A percentile compares a stretch with the other conserved stretches of the same genome.
These are phyloP conservation scores for Heterotis niloticus DNA, from an alignment of 2,113 vertebrate species.

Conservation along the genomic window DNA sequence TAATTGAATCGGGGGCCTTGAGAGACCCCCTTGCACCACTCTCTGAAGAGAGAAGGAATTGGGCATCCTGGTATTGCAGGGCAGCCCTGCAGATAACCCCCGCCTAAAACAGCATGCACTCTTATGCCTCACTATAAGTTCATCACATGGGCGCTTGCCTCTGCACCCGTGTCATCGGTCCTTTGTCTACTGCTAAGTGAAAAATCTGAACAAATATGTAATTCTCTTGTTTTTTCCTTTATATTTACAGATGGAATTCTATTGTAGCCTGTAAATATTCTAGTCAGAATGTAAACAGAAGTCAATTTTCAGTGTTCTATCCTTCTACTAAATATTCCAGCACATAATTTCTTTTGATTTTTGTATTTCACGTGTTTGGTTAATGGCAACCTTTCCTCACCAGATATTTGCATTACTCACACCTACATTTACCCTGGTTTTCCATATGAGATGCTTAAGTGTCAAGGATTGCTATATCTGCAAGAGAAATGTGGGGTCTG, in stretches of 20 bases:
- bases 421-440: no score
- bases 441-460: no score
- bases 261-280: no score
- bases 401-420: no score
- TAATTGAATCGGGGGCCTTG: constrained; percentile 61
- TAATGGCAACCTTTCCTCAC: no score
- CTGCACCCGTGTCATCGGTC: background rate
- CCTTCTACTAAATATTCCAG: no score
- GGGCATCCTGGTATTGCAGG: constrained; percentile 48
- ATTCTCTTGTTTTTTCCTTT: background rate
- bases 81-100: constrained; percentile 50
- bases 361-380: no score
- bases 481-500: no score
- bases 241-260: background rate
- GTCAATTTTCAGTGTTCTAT: no score
- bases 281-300: no score
- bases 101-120: constrained; percentile 37
- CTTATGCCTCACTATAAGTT: constrained; percentile 52
- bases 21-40: constrained; percentile 56
- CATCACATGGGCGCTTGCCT: constrained; percentile 38
- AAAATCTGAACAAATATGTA: constrained; percentile 8
- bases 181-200: background rate
- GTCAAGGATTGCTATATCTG: no score
- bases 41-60: constrained; percentile 49
- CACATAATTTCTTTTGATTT: no score